phyloP scores from a whole-genome alignment of 2,888 invertebrate genomes.

The Pachycephus smyrnensis region DNA sequence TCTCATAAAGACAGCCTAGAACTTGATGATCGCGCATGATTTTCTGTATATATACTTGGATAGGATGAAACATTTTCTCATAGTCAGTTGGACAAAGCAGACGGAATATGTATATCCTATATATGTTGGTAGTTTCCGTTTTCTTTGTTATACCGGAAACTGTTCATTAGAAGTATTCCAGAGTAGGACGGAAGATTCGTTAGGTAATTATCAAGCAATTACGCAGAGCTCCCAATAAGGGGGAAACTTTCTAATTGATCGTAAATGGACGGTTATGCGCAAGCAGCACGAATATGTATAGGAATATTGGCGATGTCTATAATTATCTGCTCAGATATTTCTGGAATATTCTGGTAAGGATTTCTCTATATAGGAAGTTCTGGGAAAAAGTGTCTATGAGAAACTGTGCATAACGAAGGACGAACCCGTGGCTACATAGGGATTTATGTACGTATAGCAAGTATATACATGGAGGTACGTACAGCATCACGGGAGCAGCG shows the following conservation, averaged over 20 bases:
- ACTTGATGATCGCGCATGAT: background rate
- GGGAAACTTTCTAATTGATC: slow-evolving; percentile 37
- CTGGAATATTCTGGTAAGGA: background rate
- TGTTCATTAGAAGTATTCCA: background rate
- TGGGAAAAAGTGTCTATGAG: background rate
- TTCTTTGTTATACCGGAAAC: background rate
- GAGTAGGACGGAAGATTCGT: slow-evolving; percentile 9
- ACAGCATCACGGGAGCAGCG: background rate
- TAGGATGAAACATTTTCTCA: background rate
- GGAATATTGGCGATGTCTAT: background rate
- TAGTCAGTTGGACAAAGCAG: background rate
- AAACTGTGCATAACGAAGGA: background rate
- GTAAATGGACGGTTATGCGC: slow-evolving; percentile 25
- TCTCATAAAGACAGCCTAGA: background rate
- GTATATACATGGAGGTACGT: background rate
- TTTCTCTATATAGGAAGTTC: background rate
- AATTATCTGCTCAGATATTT: background rate
- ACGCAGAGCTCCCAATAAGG: slow-evolving; percentile 11
- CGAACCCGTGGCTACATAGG: background rate
- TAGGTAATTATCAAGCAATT: slow-evolving; percentile 1
- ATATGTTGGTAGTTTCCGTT: background rate
- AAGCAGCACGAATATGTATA: background rate
- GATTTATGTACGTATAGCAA: background rate
- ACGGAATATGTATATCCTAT: background rate
- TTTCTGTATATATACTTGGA: background rate